A percentile compares a stretch with the other conserved stretches of the same genome.
phyloP scores from a whole-genome alignment of 2,113 vertebrate species.

The Deroptyus accipitrinus region DNA sequence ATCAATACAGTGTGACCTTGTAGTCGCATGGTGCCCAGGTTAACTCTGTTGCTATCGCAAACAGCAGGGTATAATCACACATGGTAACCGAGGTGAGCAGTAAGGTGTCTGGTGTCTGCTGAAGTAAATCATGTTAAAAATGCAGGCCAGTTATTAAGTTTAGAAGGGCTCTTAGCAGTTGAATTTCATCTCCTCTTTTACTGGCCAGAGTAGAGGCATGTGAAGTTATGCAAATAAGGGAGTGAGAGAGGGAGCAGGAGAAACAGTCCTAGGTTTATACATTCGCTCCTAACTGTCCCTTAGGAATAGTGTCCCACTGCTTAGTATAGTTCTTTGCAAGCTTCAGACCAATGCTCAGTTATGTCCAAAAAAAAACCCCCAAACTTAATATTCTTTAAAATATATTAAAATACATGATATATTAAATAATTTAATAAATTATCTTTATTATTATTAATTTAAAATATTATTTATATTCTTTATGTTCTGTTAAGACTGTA shows the following conservation, averaged over 20 bases:
- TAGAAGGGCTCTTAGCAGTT: not conserved
- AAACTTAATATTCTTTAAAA: not conserved
- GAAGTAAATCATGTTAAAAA: not conserved
- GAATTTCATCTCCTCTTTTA: not conserved
- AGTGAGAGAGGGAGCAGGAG: not conserved
- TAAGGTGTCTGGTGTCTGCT: not conserved
- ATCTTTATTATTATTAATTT: not conserved
- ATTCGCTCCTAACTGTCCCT: not conserved
- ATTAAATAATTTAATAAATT: not conserved
- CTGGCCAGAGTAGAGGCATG: not conserved
- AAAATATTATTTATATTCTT: not conserved
- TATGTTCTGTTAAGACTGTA: not conserved
- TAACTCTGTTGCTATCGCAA: no score
- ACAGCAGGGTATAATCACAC: not conserved
- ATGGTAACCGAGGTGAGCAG: not conserved
- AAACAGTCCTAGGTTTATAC: no score
- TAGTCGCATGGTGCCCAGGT: not conserved
- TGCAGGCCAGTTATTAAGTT: no score
- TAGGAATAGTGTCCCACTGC: fast-evolving
- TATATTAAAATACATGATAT: not conserved
- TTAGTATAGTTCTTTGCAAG: not conserved
- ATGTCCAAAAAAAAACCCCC: not conserved
- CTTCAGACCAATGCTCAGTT: not conserved
- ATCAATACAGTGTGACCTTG: not conserved
- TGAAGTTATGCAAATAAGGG: not conserved